Evolutionary conservation across 2,888 invertebrate genomes (phyloP).

Genomic region (Tenthredo distinguenda): DNA sequence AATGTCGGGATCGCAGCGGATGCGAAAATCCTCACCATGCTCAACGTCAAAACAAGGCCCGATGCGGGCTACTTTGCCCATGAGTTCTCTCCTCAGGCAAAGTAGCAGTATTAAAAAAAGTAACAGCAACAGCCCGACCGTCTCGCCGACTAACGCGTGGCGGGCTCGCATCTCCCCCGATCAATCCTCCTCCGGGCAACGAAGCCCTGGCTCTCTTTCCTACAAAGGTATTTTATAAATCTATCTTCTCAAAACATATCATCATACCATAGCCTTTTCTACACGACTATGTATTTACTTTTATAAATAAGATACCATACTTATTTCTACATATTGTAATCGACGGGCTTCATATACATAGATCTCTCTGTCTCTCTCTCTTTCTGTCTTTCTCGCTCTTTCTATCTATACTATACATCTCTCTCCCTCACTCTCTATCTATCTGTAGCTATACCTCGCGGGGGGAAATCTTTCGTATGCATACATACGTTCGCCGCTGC

Average conservation of each 20-base stretch:
- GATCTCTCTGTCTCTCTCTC: background rate
- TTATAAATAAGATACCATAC: background rate
- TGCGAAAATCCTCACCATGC: conserved; percentile 85
- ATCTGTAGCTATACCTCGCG: background rate
- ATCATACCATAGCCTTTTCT: background rate
- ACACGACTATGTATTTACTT: background rate
- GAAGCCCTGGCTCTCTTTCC: conserved; percentile 87
- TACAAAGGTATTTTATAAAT: conserved; percentile 83
- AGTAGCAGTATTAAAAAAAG: conserved; percentile 81
- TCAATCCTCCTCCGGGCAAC: conserved; percentile 85
- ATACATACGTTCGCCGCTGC: background rate
- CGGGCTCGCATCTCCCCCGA: conserved; percentile 85
- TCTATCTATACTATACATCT: background rate
- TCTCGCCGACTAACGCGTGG: conserved; percentile 85
- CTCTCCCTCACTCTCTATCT: background rate
- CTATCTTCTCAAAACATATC: background rate
- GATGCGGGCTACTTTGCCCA: conserved; percentile 88
- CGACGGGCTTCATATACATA: conserved; percentile 42
- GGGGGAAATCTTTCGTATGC: background rate
- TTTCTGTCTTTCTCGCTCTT: background rate
- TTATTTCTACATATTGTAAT: conserved; percentile 10
- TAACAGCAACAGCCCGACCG: conserved; percentile 83
- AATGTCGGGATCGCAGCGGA: conserved; percentile 76
- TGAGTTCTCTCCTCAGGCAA: conserved; percentile 86
- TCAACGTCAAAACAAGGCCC: conserved; percentile 83